A percentile compares a stretch with the other conserved stretches of the same genome.
These are phyloP conservation scores for Oryctes rhinoceros DNA, from an alignment of 1,140 invertebrate species.

Conservation along the genomic window DNA sequence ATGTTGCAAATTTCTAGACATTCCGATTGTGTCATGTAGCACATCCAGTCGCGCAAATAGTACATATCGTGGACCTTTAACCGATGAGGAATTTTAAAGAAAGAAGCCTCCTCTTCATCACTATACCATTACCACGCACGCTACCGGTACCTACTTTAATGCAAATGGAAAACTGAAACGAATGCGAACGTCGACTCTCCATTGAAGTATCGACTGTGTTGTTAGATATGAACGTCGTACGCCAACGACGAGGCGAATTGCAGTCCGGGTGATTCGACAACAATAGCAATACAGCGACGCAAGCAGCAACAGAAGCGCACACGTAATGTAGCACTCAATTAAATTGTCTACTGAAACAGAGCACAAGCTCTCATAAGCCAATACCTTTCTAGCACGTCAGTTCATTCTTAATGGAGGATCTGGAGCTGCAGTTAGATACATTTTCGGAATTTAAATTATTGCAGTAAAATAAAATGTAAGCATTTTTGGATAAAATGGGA, in stretches of 20 bases:
- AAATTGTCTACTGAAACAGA: conserved; percentile 3
- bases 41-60: neutral
- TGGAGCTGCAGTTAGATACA: neutral
- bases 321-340: neutral
- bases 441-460: neutral
- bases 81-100: neutral
- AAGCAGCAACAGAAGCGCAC: neutral
- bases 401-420: neutral
- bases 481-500: too few species aligned
- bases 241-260: neutral
- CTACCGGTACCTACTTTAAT: neutral
- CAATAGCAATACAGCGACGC: neutral
- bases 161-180: conserved; percentile 21
- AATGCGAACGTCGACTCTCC: neutral
- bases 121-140: neutral
- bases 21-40: neutral
- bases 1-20: neutral
- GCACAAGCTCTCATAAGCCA: neutral
- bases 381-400: neutral
- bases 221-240: neutral
- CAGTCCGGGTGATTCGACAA: conserved; percentile 8
- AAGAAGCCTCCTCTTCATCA: neutral
- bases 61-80: neutral
- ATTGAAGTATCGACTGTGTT: neutral
- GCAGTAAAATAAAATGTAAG: too few species aligned